phyloP scores from a whole-genome alignment of 2,888 invertebrate genomes.

The Noctua janthe region DNA sequence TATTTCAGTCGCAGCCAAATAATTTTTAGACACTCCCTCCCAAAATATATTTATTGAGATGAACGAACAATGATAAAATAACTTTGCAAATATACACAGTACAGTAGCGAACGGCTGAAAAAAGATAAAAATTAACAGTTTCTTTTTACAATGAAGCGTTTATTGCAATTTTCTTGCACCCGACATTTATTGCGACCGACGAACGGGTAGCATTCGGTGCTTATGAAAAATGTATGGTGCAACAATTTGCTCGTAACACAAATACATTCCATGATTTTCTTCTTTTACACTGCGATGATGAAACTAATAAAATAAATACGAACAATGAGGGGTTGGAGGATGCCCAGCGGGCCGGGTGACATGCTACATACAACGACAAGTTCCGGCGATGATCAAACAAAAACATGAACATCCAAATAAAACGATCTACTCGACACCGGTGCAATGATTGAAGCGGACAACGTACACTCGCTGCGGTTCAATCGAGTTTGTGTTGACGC shows the following conservation, averaged over 20 bases:
- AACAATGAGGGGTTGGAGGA: conserved; percentile 91
- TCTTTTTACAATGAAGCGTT: conserved; percentile 76
- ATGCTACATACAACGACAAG: conserved; percentile 86
- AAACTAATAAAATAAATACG: conserved; percentile 85
- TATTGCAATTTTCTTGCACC: conserved; percentile 75
- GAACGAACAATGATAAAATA: conserved; percentile 76
- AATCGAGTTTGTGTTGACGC: conserved; percentile 76
- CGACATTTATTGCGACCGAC: conserved; percentile 66
- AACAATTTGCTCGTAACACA: conserved; percentile 76
- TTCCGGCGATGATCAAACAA: conserved; percentile 83
- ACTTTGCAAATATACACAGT: conserved; percentile 84
- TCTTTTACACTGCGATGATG: conserved; percentile 80
- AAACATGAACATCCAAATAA: conserved; percentile 86
- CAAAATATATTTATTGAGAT: conserved; percentile 77
- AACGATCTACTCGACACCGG: conserved; percentile 87
- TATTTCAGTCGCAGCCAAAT: conserved; percentile 75
- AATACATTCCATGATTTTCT: conserved; percentile 78
- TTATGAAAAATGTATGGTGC: conserved; percentile 82
- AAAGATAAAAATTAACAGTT: conserved; percentile 79
- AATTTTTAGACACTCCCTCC: conserved; percentile 75
- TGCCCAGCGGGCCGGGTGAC: conserved; percentile 89
- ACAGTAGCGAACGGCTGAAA: conserved; percentile 87
- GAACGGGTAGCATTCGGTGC: conserved; percentile 70
- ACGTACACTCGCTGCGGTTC: conserved; percentile 77
- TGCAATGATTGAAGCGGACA: conserved; percentile 87